phyloP scores from a whole-genome alignment of 2,888 invertebrate species.

The Drosophila mettleri region DNA sequence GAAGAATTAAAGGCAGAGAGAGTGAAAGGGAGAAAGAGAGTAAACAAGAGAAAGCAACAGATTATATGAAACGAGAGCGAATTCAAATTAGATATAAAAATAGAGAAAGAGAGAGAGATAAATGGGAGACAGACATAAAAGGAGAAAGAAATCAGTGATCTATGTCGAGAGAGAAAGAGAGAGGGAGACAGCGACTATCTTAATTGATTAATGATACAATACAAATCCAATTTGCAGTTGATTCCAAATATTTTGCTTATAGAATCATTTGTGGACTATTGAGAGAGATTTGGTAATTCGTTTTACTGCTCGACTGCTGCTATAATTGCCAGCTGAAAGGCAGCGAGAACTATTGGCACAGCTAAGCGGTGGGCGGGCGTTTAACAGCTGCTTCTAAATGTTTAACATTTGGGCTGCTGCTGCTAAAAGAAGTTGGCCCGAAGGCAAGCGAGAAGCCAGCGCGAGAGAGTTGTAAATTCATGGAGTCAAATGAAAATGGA shows the following conservation, averaged over 20 bases:
- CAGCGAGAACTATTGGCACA: not conserved
- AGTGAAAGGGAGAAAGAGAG: not conserved
- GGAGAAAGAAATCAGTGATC: too few species aligned
- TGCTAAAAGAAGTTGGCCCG: not conserved
- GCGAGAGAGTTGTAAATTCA: constrained; percentile 2
- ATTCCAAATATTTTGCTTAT: not conserved
- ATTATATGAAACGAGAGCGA: too few species aligned
- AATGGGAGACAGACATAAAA: too few species aligned
- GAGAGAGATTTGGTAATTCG: not conserved
- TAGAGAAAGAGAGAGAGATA: not conserved
- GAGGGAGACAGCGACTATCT: not conserved
- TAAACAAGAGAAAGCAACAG: too few species aligned
- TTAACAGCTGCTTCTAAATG: not conserved
- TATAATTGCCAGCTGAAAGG: not conserved
- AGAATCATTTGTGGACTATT: not conserved
- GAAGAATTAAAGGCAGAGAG: too few species aligned
- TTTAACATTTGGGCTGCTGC: not conserved
- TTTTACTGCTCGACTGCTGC: not conserved
- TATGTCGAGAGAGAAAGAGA: not conserved
- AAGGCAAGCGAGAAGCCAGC: not conserved
- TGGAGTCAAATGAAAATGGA: not conserved
- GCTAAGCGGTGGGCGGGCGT: not conserved
- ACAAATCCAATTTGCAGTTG: not conserved
- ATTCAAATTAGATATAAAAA: not conserved
- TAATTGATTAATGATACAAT: too few species aligned